These are phyloP conservation scores for Acipenser transmontanus DNA, from an alignment of 2,797 vertebrate genomes.

Conservation along the genomic window DNA sequence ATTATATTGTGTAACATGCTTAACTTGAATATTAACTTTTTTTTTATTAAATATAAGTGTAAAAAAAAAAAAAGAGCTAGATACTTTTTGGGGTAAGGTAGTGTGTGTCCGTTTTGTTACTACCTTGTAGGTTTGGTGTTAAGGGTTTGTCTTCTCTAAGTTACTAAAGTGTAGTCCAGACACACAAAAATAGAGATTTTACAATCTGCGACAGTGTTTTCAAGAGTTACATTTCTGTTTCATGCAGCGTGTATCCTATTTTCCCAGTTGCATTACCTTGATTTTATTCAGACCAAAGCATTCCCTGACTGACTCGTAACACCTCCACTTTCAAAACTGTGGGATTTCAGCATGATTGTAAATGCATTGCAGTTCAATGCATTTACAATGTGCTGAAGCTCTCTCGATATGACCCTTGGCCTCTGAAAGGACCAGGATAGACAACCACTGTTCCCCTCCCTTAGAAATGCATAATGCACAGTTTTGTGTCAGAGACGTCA, in stretches of 20 bases:
- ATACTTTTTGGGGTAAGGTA: conserved; percentile 43
- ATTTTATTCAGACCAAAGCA: conserved; percentile 25
- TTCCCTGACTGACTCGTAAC: no score
- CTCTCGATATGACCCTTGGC: no score
- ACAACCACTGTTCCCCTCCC: no score
- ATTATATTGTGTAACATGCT: conserved; percentile 23
- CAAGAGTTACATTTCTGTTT: conserved; percentile 10
- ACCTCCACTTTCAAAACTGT: no score
- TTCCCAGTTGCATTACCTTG: conserved; percentile 21
- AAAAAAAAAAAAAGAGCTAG: conserved; percentile 27
- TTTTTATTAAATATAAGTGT: conserved; percentile 46
- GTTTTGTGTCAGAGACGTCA: no score
- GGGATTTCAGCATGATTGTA: no score
- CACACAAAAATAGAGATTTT: no score
- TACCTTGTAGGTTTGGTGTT: conserved; percentile 10
- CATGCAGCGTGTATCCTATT: conserved; percentile 10
- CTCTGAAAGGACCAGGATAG: no score
- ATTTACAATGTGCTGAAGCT: no score
- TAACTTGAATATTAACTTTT: conserved; percentile 33
- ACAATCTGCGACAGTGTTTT: conserved; percentile 19
- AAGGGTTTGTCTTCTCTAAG: neutral
- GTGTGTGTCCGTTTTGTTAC: conserved; percentile 22
- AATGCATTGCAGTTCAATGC: no score
- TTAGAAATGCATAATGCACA: no score
- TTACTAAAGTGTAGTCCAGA: no score